Evolutionary conservation across 2,797 vertebrate genomes (phyloP).

Genomic region (Danionella dracula): DNA sequence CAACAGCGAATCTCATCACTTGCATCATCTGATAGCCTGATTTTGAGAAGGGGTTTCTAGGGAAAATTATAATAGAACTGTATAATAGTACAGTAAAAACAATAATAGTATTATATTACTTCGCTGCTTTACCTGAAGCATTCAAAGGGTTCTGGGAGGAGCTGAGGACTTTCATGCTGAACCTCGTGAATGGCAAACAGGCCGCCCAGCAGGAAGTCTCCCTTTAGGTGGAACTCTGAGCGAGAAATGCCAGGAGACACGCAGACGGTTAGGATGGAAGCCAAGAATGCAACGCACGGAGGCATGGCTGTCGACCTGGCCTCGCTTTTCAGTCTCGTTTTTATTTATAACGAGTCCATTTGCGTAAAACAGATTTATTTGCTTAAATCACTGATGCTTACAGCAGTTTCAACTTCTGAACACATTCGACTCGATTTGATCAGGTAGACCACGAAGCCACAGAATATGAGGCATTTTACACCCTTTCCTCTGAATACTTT

Average conservation of each 20-base stretch:
- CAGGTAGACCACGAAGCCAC: too few species aligned
- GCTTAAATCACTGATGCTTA: not conserved
- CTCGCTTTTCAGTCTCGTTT: not conserved
- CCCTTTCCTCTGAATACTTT: too few species aligned
- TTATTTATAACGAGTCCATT: conserved; percentile 1
- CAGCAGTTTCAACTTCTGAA: not conserved
- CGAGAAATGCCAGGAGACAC: not conserved
- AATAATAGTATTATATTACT: too few species aligned
- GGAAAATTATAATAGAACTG: too few species aligned
- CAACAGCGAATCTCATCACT: conserved; percentile 74
- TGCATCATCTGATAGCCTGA: conserved; percentile 69
- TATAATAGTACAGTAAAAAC: too few species aligned
- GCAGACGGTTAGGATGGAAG: not conserved
- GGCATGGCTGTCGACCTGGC: not conserved
- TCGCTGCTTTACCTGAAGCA: conserved; percentile 57
- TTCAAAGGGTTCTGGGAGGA: conserved; percentile 45
- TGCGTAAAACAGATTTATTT: conserved; percentile 1
- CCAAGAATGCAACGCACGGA: not conserved
- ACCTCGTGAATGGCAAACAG: conserved; percentile 61
- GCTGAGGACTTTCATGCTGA: not conserved
- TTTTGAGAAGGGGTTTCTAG: conserved; percentile 50
- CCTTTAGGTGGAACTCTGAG: conserved; percentile 55
- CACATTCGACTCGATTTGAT: too few species aligned
- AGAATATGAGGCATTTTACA: too few species aligned
- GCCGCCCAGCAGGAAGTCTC: conserved; percentile 65